Percentiles rank a stretch among this genome's conserved stretches.
phyloP scores from a whole-genome alignment of 2,888 invertebrate genomes.

The Pherbina coryleti region DNA sequence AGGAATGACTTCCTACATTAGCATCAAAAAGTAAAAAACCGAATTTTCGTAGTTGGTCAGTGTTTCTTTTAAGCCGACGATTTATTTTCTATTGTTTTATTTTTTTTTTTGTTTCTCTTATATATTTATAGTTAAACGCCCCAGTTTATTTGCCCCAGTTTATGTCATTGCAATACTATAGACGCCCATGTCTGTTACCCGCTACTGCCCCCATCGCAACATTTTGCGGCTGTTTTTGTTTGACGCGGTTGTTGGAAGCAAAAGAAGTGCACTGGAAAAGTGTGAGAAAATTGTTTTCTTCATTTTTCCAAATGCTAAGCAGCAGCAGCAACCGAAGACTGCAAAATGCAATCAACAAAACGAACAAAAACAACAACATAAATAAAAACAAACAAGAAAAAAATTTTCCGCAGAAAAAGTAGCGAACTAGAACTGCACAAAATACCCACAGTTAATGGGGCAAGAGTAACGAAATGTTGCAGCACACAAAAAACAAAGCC shows the following conservation, averaged over 20 bases:
- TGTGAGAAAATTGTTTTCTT: conserved; percentile 39
- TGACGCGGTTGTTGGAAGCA: conserved; percentile 15
- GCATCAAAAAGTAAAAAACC: too few relatives aligned
- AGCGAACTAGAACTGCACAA: conserved; percentile 17
- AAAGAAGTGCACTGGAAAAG: conserved; percentile 36
- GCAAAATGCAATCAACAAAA: conserved; percentile 12
- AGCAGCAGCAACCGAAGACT: conserved; percentile 10
- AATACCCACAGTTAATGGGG: conserved; percentile 21
- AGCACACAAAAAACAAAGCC: conserved; percentile 4
- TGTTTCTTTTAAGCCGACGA: too few relatives aligned
- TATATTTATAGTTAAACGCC: too few relatives aligned
- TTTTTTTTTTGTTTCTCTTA: too few relatives aligned
- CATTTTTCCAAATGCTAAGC: conserved; percentile 24
- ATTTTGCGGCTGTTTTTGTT: conserved; percentile 32
- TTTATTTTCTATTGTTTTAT: too few relatives aligned
- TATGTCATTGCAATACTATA: too few relatives aligned
- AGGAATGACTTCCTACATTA: too few relatives aligned
- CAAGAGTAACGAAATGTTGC: conserved; percentile 18
- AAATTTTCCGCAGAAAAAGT: conserved; percentile 18
- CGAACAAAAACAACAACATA: background rate
- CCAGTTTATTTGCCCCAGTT: too few relatives aligned
- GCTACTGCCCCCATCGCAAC: background rate
- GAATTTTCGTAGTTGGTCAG: too few relatives aligned
- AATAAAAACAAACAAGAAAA: background rate
- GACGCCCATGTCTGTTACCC: background rate